These are phyloP conservation scores for Phoenicopterus ruber DNA, from an alignment of 2,113 vertebrate species.

Conservation along the genomic window DNA sequence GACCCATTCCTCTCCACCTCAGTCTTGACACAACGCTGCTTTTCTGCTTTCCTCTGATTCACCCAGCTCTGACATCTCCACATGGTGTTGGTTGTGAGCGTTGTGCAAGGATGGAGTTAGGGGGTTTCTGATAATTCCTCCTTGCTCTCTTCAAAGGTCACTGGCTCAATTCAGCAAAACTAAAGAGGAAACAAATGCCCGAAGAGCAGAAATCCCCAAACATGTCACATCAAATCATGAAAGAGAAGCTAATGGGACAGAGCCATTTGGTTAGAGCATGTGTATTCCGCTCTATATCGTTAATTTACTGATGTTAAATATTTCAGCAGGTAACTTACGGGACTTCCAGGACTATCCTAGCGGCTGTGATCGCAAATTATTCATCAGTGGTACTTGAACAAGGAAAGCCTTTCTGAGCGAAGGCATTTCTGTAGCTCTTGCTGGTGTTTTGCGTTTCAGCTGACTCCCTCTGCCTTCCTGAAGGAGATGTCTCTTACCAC, in stretches of 20 bases:
- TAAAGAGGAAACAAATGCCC: neutral
- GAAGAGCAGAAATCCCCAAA: neutral
- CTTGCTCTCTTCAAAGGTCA: neutral
- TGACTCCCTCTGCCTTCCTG: slow-evolving; percentile 84
- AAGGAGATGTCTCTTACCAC: slow-evolving; percentile 83
- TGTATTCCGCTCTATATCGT: slow-evolving; percentile 46
- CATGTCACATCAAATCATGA: slow-evolving; percentile 46
- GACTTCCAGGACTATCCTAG: slow-evolving; percentile 33
- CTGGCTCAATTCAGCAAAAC: neutral
- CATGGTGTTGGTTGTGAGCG: accelerated
- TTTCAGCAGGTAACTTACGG: slow-evolving; percentile 56
- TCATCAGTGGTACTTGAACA: slow-evolving; percentile 22
- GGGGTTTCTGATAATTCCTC: neutral
- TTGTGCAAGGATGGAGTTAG: neutral
- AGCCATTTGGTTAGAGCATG: neutral
- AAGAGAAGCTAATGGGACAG: neutral
- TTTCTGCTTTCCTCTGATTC: neutral
- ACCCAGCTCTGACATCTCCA: neutral
- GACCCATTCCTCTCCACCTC: neutral
- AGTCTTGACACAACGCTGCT: neutral
- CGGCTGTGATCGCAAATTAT: slow-evolving; percentile 53
- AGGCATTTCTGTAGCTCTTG: neutral
- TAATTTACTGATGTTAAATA: slow-evolving; percentile 66
- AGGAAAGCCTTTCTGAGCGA: slow-evolving; percentile 28
- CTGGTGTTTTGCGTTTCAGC: slow-evolving; percentile 70